Conservation (phyloP, 2,888 invertebrate genomes). For the Dolomedes plantarius region DNA sequence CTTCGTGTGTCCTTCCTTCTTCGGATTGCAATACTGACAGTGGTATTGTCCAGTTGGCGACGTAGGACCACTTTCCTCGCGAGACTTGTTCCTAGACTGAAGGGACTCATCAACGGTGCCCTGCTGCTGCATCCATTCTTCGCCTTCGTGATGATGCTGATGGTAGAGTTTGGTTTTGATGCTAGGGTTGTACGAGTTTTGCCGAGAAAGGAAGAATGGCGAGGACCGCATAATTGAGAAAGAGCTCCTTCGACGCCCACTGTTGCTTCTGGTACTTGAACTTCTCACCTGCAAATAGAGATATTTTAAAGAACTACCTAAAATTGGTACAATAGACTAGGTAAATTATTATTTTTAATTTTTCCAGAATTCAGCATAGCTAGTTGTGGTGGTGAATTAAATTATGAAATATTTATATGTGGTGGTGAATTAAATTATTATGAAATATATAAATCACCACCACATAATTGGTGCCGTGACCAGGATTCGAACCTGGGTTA, state of each 20-base stretch:
- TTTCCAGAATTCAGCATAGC: no score
- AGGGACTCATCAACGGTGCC: not conserved
- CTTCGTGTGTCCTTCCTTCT: slow-evolving; percentile 36
- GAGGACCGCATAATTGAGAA: slow-evolving; percentile 54
- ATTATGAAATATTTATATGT: no score
- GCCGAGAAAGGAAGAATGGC: slow-evolving; percentile 47
- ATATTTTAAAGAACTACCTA: no score
- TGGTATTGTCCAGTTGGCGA: slow-evolving; percentile 21
- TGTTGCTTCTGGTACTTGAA: slow-evolving; percentile 36
- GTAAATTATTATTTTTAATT: no score
- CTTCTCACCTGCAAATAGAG: slow-evolving; percentile 32
- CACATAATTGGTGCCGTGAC: no score
- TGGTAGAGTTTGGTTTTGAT: slow-evolving; percentile 60
- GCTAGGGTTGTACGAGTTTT: slow-evolving; percentile 56
- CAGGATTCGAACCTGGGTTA: no score
- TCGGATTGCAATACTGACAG: slow-evolving; percentile 58
- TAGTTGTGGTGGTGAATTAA: no score
- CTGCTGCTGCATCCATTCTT: slow-evolving; percentile 18
- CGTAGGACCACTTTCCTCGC: not conserved
- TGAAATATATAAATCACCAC: no score
- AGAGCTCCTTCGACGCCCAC: slow-evolving; percentile 43
- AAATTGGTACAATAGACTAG: no score
- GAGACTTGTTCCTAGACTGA: not conserved
- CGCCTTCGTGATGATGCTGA: slow-evolving; percentile 2
- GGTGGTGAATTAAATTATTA: no score